phyloP scores from a whole-genome alignment of 1,140 invertebrate species.

The Eumaeus atala region DNA sequence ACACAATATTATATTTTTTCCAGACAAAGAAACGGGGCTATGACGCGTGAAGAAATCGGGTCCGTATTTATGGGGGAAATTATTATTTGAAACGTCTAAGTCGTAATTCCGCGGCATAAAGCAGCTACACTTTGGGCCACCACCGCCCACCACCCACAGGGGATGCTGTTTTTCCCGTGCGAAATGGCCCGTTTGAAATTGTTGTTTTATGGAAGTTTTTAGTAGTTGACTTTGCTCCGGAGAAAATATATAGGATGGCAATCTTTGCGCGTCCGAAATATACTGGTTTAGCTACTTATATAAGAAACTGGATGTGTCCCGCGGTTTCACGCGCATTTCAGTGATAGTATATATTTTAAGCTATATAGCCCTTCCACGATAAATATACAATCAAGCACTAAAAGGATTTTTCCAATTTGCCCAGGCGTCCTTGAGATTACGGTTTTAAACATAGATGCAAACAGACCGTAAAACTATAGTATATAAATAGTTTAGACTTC shows the following conservation, averaged over 20 bases:
- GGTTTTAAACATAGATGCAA: too few relatives aligned
- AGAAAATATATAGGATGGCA: conserved; percentile 60
- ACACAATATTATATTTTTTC: conserved; percentile 13
- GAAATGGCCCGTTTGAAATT: conserved; percentile 73
- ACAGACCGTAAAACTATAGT: too few relatives aligned
- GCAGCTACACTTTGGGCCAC: conserved; percentile 53
- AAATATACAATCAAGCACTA: too few relatives aligned
- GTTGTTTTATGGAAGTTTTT: conserved; percentile 74
- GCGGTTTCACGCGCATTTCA: too few relatives aligned
- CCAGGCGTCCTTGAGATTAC: too few relatives aligned
- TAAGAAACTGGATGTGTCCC: too few relatives aligned
- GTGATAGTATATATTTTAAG: too few relatives aligned
- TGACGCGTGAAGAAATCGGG: conserved; percentile 72
- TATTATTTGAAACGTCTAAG: conserved; percentile 75
- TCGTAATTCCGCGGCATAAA: conserved; percentile 72
- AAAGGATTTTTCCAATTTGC: too few relatives aligned
- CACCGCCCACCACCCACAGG: conserved; percentile 30
- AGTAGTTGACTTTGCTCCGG: conserved; percentile 68
- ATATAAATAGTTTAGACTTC: too few relatives aligned
- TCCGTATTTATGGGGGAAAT: conserved; percentile 67
- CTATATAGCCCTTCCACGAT: too few relatives aligned
- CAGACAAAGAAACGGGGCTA: conserved; percentile 50
- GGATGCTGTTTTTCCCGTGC: conserved; percentile 70
- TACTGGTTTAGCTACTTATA: background rate
- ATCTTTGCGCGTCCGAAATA: conserved; percentile 44